These are phyloP conservation scores for Nycticebus coucang DNA, from an alignment of 2,113 vertebrate genomes.

Conservation along the genomic window DNA sequence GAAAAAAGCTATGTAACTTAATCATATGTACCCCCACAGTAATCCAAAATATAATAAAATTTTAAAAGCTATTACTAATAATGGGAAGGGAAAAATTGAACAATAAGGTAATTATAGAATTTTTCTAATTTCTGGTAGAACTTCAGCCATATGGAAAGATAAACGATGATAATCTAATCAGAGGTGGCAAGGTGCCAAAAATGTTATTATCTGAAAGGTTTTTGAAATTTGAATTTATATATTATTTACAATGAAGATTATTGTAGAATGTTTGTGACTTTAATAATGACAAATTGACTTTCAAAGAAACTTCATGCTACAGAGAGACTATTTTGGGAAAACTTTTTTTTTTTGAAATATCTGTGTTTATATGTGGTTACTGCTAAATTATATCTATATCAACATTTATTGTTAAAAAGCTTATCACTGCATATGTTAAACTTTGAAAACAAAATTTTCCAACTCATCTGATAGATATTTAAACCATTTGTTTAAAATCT, in stretches of 20 bases:
- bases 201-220: neutral
- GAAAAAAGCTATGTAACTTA: too few relatives aligned
- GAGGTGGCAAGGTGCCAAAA: neutral
- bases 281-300: neutral
- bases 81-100: neutral
- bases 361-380: neutral
- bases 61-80: neutral
- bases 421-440: neutral
- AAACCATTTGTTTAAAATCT: neutral
- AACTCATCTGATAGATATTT: neutral
- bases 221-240: neutral
- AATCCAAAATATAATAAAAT: too few relatives aligned
- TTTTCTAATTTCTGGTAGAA: neutral
- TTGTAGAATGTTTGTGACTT: neutral
- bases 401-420: neutral
- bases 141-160: neutral
- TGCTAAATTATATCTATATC: neutral
- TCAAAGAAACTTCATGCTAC: neutral
- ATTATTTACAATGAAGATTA: neutral
- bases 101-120: neutral
- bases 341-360: neutral
- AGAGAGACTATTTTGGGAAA: neutral
- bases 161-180: neutral
- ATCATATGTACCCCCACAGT: too few relatives aligned
- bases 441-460: neutral